Percentiles rank a stretch among this genome's conserved stretches.
Conservation (phyloP, 2,113 vertebrate species). For the Sula dactylatra region DNA sequence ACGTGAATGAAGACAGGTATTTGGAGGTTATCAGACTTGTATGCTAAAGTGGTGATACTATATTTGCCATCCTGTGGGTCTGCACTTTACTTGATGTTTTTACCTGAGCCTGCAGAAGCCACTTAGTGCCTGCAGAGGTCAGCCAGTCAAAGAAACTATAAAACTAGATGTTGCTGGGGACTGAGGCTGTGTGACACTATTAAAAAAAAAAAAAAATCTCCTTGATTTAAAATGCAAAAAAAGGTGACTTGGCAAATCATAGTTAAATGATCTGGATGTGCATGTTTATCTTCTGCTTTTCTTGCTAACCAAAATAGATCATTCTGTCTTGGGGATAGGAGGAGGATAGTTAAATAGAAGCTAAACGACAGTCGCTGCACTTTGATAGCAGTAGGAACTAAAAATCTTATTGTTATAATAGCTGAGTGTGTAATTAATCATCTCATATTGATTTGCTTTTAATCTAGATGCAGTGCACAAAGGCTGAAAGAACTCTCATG, state of each 20-base stretch:
- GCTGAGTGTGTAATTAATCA: constrained; percentile 57
- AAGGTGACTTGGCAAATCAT: background rate
- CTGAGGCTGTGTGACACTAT: no score
- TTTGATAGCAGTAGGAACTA: background rate
- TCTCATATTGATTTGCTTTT: constrained; percentile 61
- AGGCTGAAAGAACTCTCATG: constrained; percentile 14
- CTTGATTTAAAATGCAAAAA: background rate
- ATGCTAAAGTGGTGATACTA: background rate
- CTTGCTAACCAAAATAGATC: constrained; percentile 27
- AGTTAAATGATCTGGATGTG: background rate
- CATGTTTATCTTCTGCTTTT: constrained; percentile 22
- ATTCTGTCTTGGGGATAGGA: background rate
- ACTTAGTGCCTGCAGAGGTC: background rate
- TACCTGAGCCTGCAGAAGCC: background rate
- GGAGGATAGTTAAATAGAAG: constrained; percentile 16
- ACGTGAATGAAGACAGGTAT: background rate
- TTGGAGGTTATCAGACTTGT: background rate
- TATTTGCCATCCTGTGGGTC: background rate
- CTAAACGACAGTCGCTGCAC: background rate
- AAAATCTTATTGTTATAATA: constrained; percentile 46
- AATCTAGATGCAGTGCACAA: constrained; percentile 34
- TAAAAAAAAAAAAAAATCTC: background rate
- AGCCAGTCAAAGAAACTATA: background rate
- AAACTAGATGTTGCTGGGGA: background rate
- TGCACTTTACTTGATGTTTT: background rate